Base-by-base conservation (phyloP, 2,113 vertebrate species). In the Sturnus vulgaris region DNA sequence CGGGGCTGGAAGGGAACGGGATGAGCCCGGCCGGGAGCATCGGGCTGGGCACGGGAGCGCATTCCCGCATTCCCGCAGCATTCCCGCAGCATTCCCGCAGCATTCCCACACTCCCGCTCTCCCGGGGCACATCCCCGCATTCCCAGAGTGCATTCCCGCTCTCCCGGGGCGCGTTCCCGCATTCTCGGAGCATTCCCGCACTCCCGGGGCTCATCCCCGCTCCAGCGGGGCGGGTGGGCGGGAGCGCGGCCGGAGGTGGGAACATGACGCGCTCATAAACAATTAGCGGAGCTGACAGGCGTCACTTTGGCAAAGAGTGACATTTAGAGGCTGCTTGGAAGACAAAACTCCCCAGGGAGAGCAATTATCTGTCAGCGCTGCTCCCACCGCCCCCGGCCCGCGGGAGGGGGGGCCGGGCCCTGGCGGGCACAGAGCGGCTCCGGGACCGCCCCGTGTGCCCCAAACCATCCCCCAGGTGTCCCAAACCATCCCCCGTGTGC, bases 321-420 rank as follows among this genome's bases (percentile, higher is more conserved):
- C 85, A 92, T 84, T 84, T 47, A 24, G 50, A 30, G 60, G 81
- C 90, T 80, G 53, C 17, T 46, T 3, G 42, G 66, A 72, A 94
- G 88, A 64, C 61, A 78, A 55, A 96, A 79, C 69, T 94, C 94
- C 93, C 86, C 88, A 20, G 63, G 91, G 82, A 94, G 85, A 93
- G 88, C 88, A 85, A 95, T 89, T 73, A 93, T 21, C 88, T 12
- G 88, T 75, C 82, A 83, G 84, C 30, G 64, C 84, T 79, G 64
- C 64, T 22, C 28, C 79, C 35, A 2, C 64, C 78, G 52, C 78
- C 78, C 78, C 64, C 78, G 35, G 64, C 52, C 52, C 33, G 40
- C 50, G 3, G 52, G 22, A 47, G n/a, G 12, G 42, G 35, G 57
- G 44, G 9, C 4, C 33, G 28, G 44, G 44, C 33, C 27, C 40